Evolutionary conservation across 2,113 vertebrate species (phyloP).

Genomic region (Caranx melampygus): DNA sequence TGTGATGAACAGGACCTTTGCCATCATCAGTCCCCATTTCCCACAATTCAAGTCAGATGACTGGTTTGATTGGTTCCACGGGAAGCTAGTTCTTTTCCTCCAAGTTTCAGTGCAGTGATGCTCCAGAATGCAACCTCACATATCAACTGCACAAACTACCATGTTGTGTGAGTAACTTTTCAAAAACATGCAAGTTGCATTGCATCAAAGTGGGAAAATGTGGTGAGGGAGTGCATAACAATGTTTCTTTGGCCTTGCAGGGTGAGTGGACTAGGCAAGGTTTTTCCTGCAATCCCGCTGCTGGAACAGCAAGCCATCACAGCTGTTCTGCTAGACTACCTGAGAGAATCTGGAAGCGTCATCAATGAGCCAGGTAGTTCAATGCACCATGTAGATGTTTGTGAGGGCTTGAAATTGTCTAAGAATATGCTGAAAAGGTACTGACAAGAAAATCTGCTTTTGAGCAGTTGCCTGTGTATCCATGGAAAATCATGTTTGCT

Average conservation of each 20-base stretch:
- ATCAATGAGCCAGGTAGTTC: constrained; percentile 26
- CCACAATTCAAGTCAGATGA: neutral
- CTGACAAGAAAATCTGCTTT: neutral
- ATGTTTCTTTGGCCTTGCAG: constrained; percentile 11
- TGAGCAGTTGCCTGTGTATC: neutral
- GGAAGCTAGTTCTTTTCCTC: constrained; percentile 51
- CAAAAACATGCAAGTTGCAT: neutral
- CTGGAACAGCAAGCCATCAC: neutral
- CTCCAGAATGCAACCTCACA: constrained; percentile 31
- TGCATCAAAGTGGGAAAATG: neutral
- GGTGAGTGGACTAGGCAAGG: constrained; percentile 25
- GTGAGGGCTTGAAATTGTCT: neutral
- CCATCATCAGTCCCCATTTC: too few species aligned
- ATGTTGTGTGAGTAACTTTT: constrained; percentile 45
- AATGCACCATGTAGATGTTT: neutral
- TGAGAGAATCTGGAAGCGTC: neutral
- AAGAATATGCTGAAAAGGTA: neutral
- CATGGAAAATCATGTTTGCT: too few species aligned
- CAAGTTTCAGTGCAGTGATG: constrained; percentile 58
- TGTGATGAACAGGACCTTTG: too few species aligned
- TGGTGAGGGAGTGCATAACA: neutral
- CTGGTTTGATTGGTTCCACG: constrained; percentile 43
- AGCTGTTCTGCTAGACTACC: constrained; percentile 29
- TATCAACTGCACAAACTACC: constrained; percentile 57
- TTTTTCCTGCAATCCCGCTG: neutral